Percentiles rank a stretch among this genome's conserved stretches.
phyloP scores from a whole-genome alignment of 30 jellyfish, hydroid and myxozoan genomes.

The Hydractinia echinata region DNA sequence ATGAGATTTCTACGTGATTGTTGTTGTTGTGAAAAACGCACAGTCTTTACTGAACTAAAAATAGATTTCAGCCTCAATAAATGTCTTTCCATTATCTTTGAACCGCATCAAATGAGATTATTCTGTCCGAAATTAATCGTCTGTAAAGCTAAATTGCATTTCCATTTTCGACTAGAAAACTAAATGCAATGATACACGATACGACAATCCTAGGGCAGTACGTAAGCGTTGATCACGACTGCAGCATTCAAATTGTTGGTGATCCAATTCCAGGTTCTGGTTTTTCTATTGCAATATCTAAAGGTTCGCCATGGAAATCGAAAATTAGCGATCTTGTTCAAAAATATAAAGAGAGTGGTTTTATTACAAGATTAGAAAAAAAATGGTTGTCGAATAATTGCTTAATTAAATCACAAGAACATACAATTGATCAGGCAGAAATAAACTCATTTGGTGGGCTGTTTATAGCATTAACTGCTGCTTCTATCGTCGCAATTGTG shows the following conservation, averaged over 20 bases:
- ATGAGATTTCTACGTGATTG: too few relatives aligned
- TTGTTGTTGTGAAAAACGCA: too few relatives aligned
- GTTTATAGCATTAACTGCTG: background rate
- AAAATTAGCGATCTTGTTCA: background rate
- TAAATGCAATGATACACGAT: background rate
- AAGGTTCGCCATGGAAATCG: background rate
- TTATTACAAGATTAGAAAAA: background rate
- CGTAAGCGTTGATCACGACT: background rate
- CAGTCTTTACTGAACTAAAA: too few relatives aligned
- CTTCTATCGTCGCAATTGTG: background rate
- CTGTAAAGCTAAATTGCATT: background rate
- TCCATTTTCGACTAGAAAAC: background rate
- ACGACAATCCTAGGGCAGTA: background rate
- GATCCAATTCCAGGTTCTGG: background rate
- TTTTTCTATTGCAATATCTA: background rate
- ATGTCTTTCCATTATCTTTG: too few relatives aligned
- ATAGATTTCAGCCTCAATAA: too few relatives aligned
- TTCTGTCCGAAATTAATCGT: background rate
- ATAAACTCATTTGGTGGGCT: background rate
- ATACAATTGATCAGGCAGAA: background rate
- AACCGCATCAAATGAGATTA: too few relatives aligned
- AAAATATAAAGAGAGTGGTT: background rate
- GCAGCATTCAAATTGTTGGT: background rate
- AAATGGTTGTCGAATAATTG: conserved; percentile 3
- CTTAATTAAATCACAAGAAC: background rate